Percentiles rank a stretch among this genome's conserved stretches.
These are phyloP conservation scores for Heliconius hortense DNA, from an alignment of 2,888 invertebrate genomes.

Conservation along the genomic window DNA sequence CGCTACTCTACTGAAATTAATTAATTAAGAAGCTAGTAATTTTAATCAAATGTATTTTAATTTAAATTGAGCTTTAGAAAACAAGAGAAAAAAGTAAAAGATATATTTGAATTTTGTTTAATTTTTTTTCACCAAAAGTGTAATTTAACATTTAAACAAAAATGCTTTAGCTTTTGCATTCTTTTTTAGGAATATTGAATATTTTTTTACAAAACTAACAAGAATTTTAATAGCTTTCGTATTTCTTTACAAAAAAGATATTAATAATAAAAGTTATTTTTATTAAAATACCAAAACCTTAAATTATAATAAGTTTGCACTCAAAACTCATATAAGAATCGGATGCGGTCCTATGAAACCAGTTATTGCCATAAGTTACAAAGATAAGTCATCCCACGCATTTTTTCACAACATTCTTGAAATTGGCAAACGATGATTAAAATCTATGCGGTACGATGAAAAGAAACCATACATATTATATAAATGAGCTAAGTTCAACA, in stretches of 20 bases:
- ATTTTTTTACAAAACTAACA: too few species aligned
- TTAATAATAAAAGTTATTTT: background rate
- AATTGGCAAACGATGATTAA: too few species aligned
- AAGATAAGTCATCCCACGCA: background rate
- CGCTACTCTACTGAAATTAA: constrained; percentile 26
- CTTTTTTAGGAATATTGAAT: too few species aligned
- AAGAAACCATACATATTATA: background rate
- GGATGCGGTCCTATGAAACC: constrained; percentile 1
- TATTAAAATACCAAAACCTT: background rate
- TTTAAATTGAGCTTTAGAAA: background rate
- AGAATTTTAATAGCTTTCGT: too few species aligned
- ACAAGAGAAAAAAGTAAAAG: background rate
- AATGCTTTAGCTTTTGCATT: too few species aligned
- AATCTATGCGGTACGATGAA: too few species aligned
- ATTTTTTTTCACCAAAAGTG: background rate
- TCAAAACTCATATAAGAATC: background rate
- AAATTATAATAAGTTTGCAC: background rate
- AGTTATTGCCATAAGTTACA: constrained; percentile 4
- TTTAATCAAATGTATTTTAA: background rate
- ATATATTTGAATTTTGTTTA: background rate
- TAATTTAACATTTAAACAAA: too few species aligned
- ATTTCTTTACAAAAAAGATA: too few species aligned
- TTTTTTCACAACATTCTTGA: background rate
- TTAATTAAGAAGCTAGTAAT: constrained; percentile 18
- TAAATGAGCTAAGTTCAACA: background rate